Conservation (phyloP, 2,113 vertebrate species). For the Tamias sibiricus region DNA sequence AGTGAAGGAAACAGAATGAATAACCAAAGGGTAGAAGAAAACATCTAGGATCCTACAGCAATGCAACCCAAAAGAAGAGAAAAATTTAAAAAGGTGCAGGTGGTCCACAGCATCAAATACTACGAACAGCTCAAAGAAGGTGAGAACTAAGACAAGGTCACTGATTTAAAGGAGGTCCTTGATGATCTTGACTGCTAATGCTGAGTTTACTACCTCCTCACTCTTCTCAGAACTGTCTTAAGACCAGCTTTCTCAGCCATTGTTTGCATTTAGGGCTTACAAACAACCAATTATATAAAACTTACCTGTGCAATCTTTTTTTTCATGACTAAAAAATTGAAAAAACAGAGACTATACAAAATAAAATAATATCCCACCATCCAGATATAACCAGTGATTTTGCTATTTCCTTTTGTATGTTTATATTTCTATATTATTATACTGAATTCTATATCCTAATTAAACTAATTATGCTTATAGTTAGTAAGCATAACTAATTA, state of each 20-base stretch:
- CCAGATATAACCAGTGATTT: slow-evolving; percentile 40
- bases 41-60: slow-evolving; percentile 28
- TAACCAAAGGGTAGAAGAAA: slow-evolving; percentile 60
- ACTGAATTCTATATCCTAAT: slow-evolving; percentile 51
- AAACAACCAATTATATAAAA: slow-evolving; percentile 43
- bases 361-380: slow-evolving; percentile 66
- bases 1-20: slow-evolving; percentile 63
- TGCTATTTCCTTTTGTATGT: slow-evolving; percentile 22
- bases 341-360: slow-evolving; percentile 52
- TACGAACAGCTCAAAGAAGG: slow-evolving; percentile 29
- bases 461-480: slow-evolving; percentile 47
- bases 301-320: slow-evolving; percentile 75
- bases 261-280: neutral
- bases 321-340: neutral
- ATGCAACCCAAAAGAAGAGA: slow-evolving; percentile 60
- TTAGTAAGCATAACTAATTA: slow-evolving; percentile 7
- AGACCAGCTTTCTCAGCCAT: neutral
- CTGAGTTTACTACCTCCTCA: neutral
- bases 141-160: slow-evolving; percentile 14
- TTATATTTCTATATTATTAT: slow-evolving; percentile 35
- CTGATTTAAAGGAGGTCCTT: neutral
- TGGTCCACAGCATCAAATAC: slow-evolving; percentile 45
- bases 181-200: neutral
- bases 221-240: neutral
- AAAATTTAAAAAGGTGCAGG: slow-evolving; percentile 26